These are phyloP conservation scores for Pelusios castaneus DNA, from an alignment of 2,113 vertebrate species.

Conservation along the genomic window DNA sequence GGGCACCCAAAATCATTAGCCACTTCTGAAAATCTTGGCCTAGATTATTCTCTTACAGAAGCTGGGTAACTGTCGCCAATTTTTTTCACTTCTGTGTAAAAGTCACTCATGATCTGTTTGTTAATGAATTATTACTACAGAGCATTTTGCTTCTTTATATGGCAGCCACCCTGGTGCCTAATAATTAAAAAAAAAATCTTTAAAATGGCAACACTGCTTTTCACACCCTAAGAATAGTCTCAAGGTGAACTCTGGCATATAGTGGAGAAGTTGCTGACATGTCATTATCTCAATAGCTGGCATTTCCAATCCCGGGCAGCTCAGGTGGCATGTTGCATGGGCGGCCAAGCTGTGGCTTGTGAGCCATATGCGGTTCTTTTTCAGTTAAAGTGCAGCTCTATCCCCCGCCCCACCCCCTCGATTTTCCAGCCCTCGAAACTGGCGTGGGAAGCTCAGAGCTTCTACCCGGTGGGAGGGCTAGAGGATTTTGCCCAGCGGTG, in stretches of 20 bases:
- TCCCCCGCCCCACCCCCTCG: no score
- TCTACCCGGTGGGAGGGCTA: no score
- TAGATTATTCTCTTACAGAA: not conserved
- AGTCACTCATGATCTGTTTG: constrained; percentile 41
- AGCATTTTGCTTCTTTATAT: constrained; percentile 22
- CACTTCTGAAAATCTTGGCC: not conserved
- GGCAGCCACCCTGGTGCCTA: constrained; percentile 23
- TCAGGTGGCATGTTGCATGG: not conserved
- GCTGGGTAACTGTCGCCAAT: fast-evolving
- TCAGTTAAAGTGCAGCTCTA: no score
- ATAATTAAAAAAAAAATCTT: constrained; percentile 23
- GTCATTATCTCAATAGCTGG: constrained; percentile 14
- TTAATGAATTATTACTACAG: constrained; percentile 55
- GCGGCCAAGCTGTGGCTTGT: no score
- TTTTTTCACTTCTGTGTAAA: constrained; percentile 39
- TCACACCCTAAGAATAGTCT: not conserved
- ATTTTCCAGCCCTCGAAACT: no score
- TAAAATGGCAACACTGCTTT: constrained; percentile 12
- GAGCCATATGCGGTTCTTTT: no score
- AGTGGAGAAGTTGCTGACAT: not conserved
- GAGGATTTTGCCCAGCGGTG: no score
- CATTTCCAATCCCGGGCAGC: not conserved
- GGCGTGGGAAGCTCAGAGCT: no score
- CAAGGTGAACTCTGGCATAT: not conserved
- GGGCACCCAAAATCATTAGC: not conserved